Evolutionary conservation across 2,888 invertebrate genomes (phyloP).

Genomic region (Nezara viridula): DNA sequence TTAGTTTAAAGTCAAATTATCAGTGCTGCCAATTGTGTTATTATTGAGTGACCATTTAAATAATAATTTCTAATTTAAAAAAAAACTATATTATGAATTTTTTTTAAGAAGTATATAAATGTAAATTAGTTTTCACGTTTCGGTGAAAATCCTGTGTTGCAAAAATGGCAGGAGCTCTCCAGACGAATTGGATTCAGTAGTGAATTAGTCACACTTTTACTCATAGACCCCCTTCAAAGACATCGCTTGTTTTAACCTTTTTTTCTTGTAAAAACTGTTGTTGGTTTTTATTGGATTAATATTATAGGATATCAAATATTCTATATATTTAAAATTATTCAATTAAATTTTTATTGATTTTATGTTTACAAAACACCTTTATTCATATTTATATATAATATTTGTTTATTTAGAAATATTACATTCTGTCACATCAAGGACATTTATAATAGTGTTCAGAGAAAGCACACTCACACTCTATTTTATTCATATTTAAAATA

Average conservation of each 20-base stretch:
- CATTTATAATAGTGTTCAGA: too few species aligned
- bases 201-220: constrained; percentile 28
- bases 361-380: too few species aligned
- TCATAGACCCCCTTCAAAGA: constrained; percentile 4
- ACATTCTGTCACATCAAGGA: too few species aligned
- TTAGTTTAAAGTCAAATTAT: not conserved
- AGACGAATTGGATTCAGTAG: constrained; percentile 27
- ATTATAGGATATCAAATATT: not conserved
- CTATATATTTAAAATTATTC: too few species aligned
- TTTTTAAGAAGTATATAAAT: not conserved
- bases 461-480: too few species aligned
- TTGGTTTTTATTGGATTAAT: not conserved
- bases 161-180: not conserved
- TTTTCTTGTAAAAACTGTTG: not conserved
- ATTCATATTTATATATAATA: too few species aligned
- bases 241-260: not conserved
- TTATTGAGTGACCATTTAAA: not conserved
- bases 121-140: not conserved
- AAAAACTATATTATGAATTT: not conserved
- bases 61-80: not conserved
- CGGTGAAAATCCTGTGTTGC: not conserved
- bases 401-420: too few species aligned
- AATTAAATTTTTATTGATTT: too few species aligned
- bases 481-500: too few species aligned
- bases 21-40: not conserved